A percentile compares a stretch with the other conserved stretches of the same genome.
These are phyloP conservation scores for Phymanthus crucifer DNA, from an alignment of 92 coral and sea anemone genomes.

Conservation along the genomic window DNA sequence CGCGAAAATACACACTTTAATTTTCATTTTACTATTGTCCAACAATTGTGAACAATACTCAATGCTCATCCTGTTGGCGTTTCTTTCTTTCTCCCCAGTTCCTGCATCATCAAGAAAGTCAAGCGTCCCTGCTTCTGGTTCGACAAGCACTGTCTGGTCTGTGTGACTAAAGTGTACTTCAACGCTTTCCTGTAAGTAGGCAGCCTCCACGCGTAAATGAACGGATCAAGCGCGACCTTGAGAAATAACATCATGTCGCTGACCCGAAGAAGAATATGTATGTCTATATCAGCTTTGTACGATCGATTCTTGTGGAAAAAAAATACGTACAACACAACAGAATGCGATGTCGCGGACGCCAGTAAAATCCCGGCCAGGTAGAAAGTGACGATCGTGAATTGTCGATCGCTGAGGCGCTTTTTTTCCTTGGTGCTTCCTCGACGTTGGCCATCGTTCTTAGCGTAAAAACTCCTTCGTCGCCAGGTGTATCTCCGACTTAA, in stretches of 20 bases:
- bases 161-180: slow-evolving; percentile 32
- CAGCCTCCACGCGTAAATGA: slow-evolving; percentile 85
- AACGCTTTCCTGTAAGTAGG: slow-evolving; percentile 79
- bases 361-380: slow-evolving; percentile 72
- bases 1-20: neutral
- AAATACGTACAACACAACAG: slow-evolving; percentile 61
- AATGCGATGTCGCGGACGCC: slow-evolving; percentile 73
- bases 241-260: slow-evolving; percentile 79
- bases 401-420: slow-evolving; percentile 58
- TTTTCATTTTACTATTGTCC: too few relatives aligned
- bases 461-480: slow-evolving; percentile 23
- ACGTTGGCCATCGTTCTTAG: slow-evolving; percentile 1
- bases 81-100: neutral
- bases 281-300: slow-evolving; percentile 39
- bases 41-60: neutral
- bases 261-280: slow-evolving; percentile 60
- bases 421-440: slow-evolving; percentile 29
- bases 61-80: neutral
- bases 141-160: neutral
- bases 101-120: slow-evolving; percentile 1
- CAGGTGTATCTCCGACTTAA: slow-evolving; percentile 42
- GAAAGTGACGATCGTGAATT: slow-evolving; percentile 70
- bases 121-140: neutral
- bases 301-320: slow-evolving; percentile 50
- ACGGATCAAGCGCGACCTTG: slow-evolving; percentile 73